Conservation (phyloP, 1,140 invertebrate genomes). For the Drosophila oshimai region DNA sequence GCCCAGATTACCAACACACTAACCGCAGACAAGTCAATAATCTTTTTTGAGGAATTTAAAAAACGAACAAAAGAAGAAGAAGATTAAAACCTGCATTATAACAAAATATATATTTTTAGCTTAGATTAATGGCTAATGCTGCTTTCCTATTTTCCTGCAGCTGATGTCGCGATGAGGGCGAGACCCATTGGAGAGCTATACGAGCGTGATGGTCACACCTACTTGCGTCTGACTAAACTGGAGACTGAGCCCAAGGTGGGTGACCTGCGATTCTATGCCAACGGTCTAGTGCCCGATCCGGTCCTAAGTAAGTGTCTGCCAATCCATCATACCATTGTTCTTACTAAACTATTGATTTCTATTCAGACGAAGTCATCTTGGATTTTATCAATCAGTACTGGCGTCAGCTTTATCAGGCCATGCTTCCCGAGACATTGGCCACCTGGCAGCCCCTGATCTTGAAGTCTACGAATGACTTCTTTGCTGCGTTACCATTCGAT, state of each 20-base stretch:
- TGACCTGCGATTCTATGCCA: constrained; percentile 73
- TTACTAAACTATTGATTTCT: neutral
- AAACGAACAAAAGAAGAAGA: neutral
- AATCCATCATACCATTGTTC: neutral
- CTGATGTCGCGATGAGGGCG: constrained; percentile 56
- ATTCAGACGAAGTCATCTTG: constrained; percentile 69
- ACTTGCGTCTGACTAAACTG: constrained; percentile 65
- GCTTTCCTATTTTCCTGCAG: constrained; percentile 40
- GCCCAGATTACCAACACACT: too few species aligned
- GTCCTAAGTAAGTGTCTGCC: constrained; percentile 59
- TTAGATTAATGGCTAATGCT: too few species aligned
- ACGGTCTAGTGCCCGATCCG: constrained; percentile 75
- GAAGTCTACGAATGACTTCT: constrained; percentile 68
- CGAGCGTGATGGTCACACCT: constrained; percentile 71
- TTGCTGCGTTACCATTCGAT: constrained; percentile 68
- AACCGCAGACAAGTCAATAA: too few species aligned
- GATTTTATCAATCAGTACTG: constrained; percentile 81
- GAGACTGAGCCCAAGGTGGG: constrained; percentile 72
- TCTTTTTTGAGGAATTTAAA: too few species aligned
- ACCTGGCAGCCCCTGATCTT: constrained; percentile 69
- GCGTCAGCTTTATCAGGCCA: constrained; percentile 64
- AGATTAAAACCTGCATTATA: too few species aligned
- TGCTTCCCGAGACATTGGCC: constrained; percentile 69
- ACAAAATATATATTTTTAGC: too few species aligned
- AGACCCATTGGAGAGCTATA: constrained; percentile 65